A percentile compares a stretch with the other conserved stretches of the same genome.
Evolutionary conservation across 2,888 invertebrate genomes (phyloP).

Genomic region (Drosophila flavopinicola): DNA sequence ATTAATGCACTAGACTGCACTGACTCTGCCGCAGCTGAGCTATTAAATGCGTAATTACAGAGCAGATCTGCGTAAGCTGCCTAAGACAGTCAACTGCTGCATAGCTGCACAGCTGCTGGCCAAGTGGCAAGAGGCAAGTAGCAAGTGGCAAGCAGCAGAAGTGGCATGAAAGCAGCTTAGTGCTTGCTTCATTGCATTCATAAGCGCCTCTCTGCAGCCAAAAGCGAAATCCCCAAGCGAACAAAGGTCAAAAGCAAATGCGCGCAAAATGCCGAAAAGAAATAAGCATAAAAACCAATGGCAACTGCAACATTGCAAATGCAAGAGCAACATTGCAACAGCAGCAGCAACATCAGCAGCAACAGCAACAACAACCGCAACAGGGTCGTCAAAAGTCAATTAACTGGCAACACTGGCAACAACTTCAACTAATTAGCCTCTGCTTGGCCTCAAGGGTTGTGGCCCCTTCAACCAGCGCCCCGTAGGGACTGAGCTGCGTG

Average conservation of each 20-base stretch:
- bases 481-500: not conserved
- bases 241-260: constrained; percentile 22
- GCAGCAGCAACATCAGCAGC: constrained; percentile 3
- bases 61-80: constrained; percentile 49
- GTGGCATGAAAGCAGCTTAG: constrained; percentile 57
- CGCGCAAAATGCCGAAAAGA: constrained; percentile 26
- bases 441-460: constrained; percentile 57
- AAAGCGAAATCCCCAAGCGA: constrained; percentile 27
- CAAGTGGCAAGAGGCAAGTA: constrained; percentile 6
- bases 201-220: constrained; percentile 48
- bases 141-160: constrained; percentile 43
- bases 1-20: constrained; percentile 52
- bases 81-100: constrained; percentile 9
- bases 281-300: constrained; percentile 53
- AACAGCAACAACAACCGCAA: constrained; percentile 25
- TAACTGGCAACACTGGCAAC: constrained; percentile 72
- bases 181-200: constrained; percentile 69
- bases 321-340: constrained; percentile 9
- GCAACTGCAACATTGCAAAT: constrained; percentile 17
- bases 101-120: constrained; percentile 19
- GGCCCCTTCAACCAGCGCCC: constrained; percentile 28
- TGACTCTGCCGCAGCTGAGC: constrained; percentile 32
- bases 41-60: constrained; percentile 77
- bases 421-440: constrained; percentile 74
- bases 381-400: constrained; percentile 73